phyloP scores from a whole-genome alignment of 2,888 invertebrate species.

The Melanotus villosus region DNA sequence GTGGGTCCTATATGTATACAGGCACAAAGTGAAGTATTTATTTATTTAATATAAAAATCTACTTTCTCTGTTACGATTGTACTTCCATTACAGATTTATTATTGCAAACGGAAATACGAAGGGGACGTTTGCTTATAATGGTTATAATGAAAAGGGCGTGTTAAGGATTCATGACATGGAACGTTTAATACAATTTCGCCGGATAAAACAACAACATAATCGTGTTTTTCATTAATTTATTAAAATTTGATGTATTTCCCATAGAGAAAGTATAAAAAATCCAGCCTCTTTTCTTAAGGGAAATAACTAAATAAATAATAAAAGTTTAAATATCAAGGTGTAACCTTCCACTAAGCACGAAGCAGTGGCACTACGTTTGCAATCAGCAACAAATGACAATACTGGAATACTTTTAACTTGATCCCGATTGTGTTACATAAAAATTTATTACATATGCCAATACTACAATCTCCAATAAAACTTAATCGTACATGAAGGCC shows the following conservation, averaged over 20 bases:
- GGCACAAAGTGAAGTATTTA: slow-evolving; percentile 17
- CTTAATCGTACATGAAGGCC: slow-evolving; percentile 5
- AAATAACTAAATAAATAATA: slow-evolving; percentile 2
- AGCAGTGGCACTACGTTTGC: slow-evolving; percentile 4
- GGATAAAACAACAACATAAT: no score
- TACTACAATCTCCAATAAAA: slow-evolving; percentile 18
- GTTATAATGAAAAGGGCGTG: slow-evolving; percentile 21
- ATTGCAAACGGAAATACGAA: slow-evolving; percentile 21
- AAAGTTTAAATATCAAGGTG: slow-evolving; percentile 12
- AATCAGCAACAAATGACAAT: background rate
- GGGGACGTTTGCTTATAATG: slow-evolving; percentile 15
- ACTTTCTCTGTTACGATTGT: slow-evolving; percentile 30
- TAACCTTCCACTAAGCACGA: slow-evolving; percentile 3
- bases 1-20: slow-evolving; percentile 17
- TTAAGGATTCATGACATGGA: slow-evolving; percentile 15
- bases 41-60: slow-evolving; percentile 9
- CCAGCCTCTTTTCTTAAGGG: background rate
- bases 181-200: background rate
- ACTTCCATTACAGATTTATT: slow-evolving; percentile 19
- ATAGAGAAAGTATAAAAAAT: slow-evolving; percentile 17
- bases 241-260: slow-evolving; percentile 2
- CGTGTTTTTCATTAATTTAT: background rate
- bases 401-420: no score
- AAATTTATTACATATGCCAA: slow-evolving; percentile 11
- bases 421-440: slow-evolving; percentile 4